Base-by-base conservation (phyloP, 2,797 vertebrate genomes). In the Dermochelys coriacea region DNA sequence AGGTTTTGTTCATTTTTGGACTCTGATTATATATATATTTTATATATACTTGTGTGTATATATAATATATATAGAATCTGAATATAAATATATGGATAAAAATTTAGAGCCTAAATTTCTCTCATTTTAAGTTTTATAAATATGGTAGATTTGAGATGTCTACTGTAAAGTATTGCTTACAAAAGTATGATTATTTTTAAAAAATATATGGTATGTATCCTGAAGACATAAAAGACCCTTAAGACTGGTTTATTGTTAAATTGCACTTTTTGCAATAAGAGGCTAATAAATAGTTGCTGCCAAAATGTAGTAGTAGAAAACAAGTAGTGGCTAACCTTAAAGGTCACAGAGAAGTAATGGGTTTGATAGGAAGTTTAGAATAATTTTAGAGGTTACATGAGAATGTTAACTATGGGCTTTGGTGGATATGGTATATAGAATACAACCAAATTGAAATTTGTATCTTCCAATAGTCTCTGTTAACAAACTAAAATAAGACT, bases 11-110 rank as follows among this genome's bases (percentile, higher is more conserved):
- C 97, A 97, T 97, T 98, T 98, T 98, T 98, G 96, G 97, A 98
- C 98, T 98, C 98, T 98, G 98, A 98, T 98, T 98, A 98, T 98
- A 98, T 98, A 98, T 98, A 98, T 98, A 98, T 98, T 98, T 98
- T 98, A 98, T 98, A 98, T 98, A 98, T 98, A 98, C 98, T 98
- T 96, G 95, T 98, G 97, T 98, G 96, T 98, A 98, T 98, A 98
- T 98, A 98, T 98, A 98, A 98, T 97, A 98, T 98, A 98, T 98
- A 98, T 98, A 98, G 97, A 98, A 97, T 97, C 97, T 97, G 23
- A 98, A 98, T 98, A 98, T 97, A 98, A 97, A 97, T 98, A 98
- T 98, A 97, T 98, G 98, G 98, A 98, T 98, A 98, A 98, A 98
- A 96, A 98, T 98, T 98, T 98, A 98, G 98, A 98, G 97, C 97